These are phyloP conservation scores for Nanorana parkeri DNA, from an alignment of 2,113 vertebrate species.

Conservation along the genomic window DNA sequence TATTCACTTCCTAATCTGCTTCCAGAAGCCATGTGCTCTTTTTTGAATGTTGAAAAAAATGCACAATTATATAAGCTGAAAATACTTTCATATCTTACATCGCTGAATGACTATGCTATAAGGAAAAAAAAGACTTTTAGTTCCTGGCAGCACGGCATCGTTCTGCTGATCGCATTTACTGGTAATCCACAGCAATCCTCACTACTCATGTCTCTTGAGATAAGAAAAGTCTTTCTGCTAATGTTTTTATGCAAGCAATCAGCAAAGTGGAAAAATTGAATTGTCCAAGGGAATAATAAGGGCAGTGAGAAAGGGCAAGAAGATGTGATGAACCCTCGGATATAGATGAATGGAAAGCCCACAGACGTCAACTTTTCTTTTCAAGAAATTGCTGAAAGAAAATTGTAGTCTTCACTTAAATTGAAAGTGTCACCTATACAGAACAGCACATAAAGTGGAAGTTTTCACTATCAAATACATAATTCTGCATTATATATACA, in stretches of 20 bases:
- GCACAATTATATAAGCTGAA: too few relatives aligned
- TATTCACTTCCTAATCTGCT: too few relatives aligned
- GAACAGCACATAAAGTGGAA: too few relatives aligned
- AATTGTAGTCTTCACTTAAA: too few relatives aligned
- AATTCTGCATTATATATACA: too few relatives aligned
- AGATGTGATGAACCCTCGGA: background rate
- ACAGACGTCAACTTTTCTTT: too few relatives aligned
- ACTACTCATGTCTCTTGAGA: conserved; percentile 11
- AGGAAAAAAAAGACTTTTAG: background rate
- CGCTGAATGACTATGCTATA: background rate
- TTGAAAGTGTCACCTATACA: too few relatives aligned
- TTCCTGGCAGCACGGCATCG: conserved; percentile 6
- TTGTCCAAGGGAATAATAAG: conserved; percentile 17
- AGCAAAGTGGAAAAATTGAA: conserved; percentile 20
- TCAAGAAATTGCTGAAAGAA: too few relatives aligned
- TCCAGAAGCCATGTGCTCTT: too few relatives aligned
- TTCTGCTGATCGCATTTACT: conserved; percentile 20
- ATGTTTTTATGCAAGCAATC: conserved; percentile 19
- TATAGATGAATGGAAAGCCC: background rate
- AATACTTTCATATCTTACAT: too few relatives aligned
- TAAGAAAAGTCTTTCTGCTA: conserved; percentile 11
- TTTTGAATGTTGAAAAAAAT: too few relatives aligned
- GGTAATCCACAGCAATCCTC: conserved; percentile 22
- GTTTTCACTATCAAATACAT: too few relatives aligned
- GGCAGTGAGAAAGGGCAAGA: conserved; percentile 3